These are phyloP conservation scores for Panthera tigris DNA, from an alignment of 2,113 vertebrate species.

Conservation along the genomic window DNA sequence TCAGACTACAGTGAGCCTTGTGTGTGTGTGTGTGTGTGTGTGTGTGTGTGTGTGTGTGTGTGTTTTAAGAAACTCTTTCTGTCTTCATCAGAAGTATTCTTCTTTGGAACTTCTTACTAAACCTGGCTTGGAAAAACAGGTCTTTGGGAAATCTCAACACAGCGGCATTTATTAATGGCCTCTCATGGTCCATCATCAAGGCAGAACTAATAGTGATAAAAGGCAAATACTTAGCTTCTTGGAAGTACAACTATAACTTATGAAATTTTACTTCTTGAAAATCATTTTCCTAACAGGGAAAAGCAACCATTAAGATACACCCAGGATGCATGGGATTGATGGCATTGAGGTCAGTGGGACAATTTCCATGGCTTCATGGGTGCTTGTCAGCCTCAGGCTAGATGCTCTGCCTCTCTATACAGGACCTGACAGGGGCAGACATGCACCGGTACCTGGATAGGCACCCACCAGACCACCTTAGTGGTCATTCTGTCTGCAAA, in stretches of 20 bases:
- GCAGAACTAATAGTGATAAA: constrained; percentile 42
- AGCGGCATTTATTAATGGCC: constrained; percentile 23
- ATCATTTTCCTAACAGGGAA: constrained; percentile 15
- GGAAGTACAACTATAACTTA: constrained; percentile 45
- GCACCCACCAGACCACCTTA: accelerated
- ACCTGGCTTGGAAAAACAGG: not conserved
- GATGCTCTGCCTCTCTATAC: not conserved
- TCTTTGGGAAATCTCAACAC: not conserved
- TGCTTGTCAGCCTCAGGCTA: not conserved
- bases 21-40: not conserved
- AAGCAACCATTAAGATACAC: not conserved
- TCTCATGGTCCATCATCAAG: constrained; percentile 34
- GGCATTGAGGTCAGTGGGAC: not conserved
- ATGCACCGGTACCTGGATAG: too few relatives aligned
- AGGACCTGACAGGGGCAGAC: not conserved
- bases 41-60: not conserved
- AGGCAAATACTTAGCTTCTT: constrained; percentile 47
- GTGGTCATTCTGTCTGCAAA: not conserved
- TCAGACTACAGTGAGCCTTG: not conserved
- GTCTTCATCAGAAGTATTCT: not conserved
- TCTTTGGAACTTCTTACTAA: not conserved
- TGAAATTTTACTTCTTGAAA: constrained; percentile 23
- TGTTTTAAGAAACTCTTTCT: not conserved
- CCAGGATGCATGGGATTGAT: not conserved
- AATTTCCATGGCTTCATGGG: not conserved